Base-by-base conservation (phyloP, 2,888 invertebrate genomes). In the Ernsta delagoae region DNA sequence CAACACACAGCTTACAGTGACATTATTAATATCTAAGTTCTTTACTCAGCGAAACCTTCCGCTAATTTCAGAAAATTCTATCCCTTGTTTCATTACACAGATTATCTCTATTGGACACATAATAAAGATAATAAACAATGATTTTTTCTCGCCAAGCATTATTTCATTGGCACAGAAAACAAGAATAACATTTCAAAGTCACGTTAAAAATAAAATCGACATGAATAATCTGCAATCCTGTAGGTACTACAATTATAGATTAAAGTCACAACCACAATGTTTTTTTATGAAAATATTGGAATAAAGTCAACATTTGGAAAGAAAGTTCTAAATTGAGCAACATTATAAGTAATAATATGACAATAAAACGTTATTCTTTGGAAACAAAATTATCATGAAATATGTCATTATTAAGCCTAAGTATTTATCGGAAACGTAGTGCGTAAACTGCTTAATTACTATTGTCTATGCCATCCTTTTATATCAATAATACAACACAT, bases 261-360 rank as follows among this genome's bases (percentile, higher is more conserved):
- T 79, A 85, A 88, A 84, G 76, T 92, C 92, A 92, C 92, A 92
- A 92, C 92, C 91, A 84, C 89, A 75, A 81, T 86, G 83, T 78
- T 75, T 77, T 69, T 75, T n/a, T n/a, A n/a, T 83, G 82, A 80
- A 83, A 75, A 65, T 79, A 53, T 53, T 53, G 24, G 80, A 82
- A 24, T 12, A 12, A 6, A 57, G 31, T 24, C 56, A 3, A 34
- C n/a, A 4, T 50, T 41, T 36, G 34, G 12, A 64, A 85, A 78
- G 64, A 83, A 83, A 76, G 78, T 76, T 83, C 85, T 89, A 87
- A 86, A 85, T 92, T 92, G 92, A 92, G 92, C 92, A 92, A 88
- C 75, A 76, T 84, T 82, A 74, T n/a, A 75, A 87, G 90, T 90
- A 16, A 16, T 16, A 16, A 16, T 16, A 16, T 16, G 90, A 92